phyloP scores from a whole-genome alignment of 1,140 invertebrate species.

The Macrobrachium nipponense region DNA sequence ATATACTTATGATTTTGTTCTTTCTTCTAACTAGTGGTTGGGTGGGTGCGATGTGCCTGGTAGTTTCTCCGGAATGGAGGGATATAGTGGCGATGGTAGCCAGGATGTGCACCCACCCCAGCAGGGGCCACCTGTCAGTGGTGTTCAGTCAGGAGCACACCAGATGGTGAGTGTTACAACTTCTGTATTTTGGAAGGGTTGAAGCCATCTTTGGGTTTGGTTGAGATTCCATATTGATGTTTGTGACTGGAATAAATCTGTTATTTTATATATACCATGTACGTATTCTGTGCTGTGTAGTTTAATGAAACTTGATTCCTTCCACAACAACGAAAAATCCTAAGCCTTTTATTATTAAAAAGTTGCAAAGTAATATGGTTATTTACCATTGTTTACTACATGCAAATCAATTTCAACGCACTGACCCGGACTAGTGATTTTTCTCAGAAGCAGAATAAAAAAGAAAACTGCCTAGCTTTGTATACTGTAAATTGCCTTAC shows the following conservation, averaged over 20 bases:
- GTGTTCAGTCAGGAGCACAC: conserved; percentile 40
- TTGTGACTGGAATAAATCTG: not conserved
- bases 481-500: no score
- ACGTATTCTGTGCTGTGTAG: no score
- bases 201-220: conserved; percentile 21
- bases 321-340: no score
- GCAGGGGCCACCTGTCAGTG: conserved; percentile 16
- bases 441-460: no score
- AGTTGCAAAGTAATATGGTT: no score
- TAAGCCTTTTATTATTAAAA: no score
- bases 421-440: no score
- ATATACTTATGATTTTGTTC: not conserved
- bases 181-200: not conserved
- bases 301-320: no score
- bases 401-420: no score
- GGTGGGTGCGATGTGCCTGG: conserved; percentile 40
- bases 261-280: no score
- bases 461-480: no score
- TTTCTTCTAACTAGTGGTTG: conserved; percentile 26
- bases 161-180: conserved; percentile 49
- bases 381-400: no score
- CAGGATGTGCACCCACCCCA: conserved; percentile 39
- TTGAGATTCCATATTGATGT: not conserved
- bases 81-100: conserved; percentile 35
- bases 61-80: conserved; percentile 45